A percentile compares a stretch with the other conserved stretches of the same genome.
These are phyloP conservation scores for Drosophila pseudotalamancana DNA, from an alignment of 2,888 invertebrate species.

Conservation along the genomic window DNA sequence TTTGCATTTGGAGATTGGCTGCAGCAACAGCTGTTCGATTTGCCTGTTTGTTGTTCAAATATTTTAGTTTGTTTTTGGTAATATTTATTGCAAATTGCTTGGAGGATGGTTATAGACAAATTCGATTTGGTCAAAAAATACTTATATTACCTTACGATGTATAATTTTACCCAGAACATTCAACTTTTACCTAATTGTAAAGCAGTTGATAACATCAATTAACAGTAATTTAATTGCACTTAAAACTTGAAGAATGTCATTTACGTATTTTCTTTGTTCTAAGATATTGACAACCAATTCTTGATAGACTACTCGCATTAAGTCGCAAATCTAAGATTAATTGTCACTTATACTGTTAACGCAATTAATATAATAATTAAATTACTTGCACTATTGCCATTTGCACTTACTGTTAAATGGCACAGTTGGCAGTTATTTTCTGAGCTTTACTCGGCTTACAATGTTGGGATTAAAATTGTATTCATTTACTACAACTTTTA, in stretches of 20 bases:
- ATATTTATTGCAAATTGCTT: neutral
- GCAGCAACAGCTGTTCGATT: conserved; percentile 2
- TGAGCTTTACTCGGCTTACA: neutral
- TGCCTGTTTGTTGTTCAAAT: conserved; percentile 10
- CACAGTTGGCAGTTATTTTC: conserved; percentile 12
- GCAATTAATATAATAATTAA: neutral
- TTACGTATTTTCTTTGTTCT: neutral
- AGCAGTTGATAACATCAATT: neutral
- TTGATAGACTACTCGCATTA: neutral
- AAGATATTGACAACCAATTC: neutral
- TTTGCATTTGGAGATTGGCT: neutral
- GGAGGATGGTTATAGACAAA: neutral
- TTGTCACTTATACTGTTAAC: neutral
- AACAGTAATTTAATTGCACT: neutral
- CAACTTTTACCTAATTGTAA: neutral
- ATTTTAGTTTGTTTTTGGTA: neutral
- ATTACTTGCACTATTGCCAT: neutral
- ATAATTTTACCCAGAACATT: neutral
- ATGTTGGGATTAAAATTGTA: conserved; percentile 1
- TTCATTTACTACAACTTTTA: neutral
- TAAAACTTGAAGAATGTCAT: neutral
- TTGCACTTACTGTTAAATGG: neutral
- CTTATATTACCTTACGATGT: too few relatives aligned
- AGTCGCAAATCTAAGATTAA: neutral
- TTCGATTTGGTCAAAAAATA: neutral